These are phyloP conservation scores for Helogale parvula DNA, from an alignment of 2,113 vertebrate genomes.

Conservation along the genomic window DNA sequence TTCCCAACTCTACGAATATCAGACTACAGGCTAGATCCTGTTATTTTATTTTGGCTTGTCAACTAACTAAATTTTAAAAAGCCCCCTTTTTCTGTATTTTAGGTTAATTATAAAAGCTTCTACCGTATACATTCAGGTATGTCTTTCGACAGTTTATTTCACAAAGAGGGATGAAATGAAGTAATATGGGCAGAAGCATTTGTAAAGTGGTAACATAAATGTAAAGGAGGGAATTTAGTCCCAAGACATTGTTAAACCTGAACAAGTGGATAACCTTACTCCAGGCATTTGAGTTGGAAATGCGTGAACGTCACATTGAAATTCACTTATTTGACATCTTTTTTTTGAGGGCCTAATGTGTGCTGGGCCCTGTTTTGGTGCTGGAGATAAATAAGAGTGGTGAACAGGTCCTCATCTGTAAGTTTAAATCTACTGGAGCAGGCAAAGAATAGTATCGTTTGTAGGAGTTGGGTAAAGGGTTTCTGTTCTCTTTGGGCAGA, in stretches of 20 bases:
- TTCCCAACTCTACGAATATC: background rate
- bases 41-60: background rate
- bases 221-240: background rate
- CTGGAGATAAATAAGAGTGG: background rate
- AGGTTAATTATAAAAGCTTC: background rate
- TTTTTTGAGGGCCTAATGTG: background rate
- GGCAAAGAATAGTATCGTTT: background rate
- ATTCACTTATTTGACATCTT: background rate
- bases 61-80: background rate
- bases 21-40: background rate
- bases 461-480: background rate
- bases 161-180: background rate
- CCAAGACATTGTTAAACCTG: background rate
- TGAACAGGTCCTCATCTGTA: background rate
- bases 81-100: background rate
- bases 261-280: background rate
- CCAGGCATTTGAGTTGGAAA: constrained; percentile 28
- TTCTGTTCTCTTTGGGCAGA: background rate
- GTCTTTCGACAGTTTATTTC: background rate
- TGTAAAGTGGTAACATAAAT: background rate
- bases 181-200: background rate
- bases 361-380: background rate
- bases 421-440: background rate
- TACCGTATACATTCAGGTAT: background rate
- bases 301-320: background rate